Conservation (phyloP, 2,113 vertebrate species). For the Alces alces region DNA sequence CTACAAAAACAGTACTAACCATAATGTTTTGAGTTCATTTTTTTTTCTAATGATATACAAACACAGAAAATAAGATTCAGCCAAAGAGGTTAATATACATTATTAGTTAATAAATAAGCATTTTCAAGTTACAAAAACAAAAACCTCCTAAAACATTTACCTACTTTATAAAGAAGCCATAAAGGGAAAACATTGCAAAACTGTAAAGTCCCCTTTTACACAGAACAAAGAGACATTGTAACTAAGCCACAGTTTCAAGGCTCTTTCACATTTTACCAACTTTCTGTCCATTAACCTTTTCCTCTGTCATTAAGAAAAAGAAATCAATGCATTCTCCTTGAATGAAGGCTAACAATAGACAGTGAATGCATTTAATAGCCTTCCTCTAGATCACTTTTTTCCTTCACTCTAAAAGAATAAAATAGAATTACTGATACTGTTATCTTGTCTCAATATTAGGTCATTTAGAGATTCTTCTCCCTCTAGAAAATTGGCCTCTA, state of each 20-base stretch:
- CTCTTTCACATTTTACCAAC: background rate
- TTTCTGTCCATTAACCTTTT: background rate
- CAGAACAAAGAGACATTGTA: background rate
- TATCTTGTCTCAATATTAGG: background rate
- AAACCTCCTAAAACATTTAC: constrained; percentile 15
- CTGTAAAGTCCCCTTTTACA: background rate
- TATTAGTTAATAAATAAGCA: background rate
- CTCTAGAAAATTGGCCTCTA: background rate
- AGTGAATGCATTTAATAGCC: background rate
- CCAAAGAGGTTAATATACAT: background rate
- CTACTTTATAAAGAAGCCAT: background rate
- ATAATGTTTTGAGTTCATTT: background rate
- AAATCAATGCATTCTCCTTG: background rate
- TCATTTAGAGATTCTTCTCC: background rate
- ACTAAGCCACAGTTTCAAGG: background rate
- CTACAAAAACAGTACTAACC: background rate
- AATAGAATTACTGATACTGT: background rate
- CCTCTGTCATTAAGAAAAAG: background rate
- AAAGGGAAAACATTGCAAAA: background rate
- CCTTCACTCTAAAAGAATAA: background rate
- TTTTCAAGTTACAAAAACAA: background rate
- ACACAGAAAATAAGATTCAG: background rate
- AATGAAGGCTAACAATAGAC: background rate
- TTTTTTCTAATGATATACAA: background rate
- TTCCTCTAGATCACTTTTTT: background rate